Evolutionary conservation across 2,113 vertebrate species (phyloP), one percentile per base, ranked within the genome.

Genomic region (Lethenteron reissneri): DNA sequence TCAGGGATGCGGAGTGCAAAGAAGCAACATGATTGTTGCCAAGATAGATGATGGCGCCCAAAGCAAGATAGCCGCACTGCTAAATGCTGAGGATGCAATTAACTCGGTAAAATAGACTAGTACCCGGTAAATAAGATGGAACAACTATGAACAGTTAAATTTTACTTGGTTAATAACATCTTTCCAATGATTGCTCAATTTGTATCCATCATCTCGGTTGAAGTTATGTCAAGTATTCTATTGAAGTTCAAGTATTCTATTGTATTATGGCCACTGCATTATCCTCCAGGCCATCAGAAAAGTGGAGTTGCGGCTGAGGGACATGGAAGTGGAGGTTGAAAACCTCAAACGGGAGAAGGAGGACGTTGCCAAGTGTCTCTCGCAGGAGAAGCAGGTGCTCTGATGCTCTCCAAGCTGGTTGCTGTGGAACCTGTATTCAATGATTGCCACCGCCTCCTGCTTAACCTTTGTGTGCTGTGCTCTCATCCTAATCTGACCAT

Each of bases 351-450:
- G 69, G 0, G 74, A 82, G 41, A 74, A 71, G 56, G 74, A 79
- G n/a, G 69, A 59, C 2, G 4, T 76, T 12, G 76, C 2, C 56
- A 76, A 12, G 0, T 76, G 71, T 9, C 76, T 82, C 68, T 72
- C 74, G 0, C 74, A 77, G 69, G 80, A 77, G 19, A 70, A 58
- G 56, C 77, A 79, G 80, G 83, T 84, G 56, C 11, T 57, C 62
- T 58, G 60, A 19, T 13, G n/a, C n/a, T 10, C 41, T 10, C 11
- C 56, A 69, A 56, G 59, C 21, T 17, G 17, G 14, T 6, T 8
- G 57, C 12, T 58, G 12, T 11, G 15, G 15, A 19, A 72, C 57
- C 2, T 41, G 41, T 41, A 41, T 41, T 41, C 41, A 41, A 41
- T 41, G 5, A 41, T 41, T 41, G 41, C 41, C 41, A 41, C 41